These are phyloP conservation scores for Nomada ferruginata DNA, from an alignment of 2,888 invertebrate genomes.

Conservation along the genomic window DNA sequence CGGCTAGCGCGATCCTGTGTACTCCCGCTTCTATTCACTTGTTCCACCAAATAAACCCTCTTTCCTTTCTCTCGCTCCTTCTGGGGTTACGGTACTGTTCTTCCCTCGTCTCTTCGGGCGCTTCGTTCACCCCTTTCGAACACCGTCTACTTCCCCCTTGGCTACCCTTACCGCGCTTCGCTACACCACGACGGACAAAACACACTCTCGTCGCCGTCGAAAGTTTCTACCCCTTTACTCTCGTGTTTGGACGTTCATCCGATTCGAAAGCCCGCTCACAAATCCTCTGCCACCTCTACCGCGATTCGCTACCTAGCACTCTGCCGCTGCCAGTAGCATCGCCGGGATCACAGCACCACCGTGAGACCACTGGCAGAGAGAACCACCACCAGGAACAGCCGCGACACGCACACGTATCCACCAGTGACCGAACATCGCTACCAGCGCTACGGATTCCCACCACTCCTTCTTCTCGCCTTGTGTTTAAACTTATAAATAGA, in stretches of 20 bases:
- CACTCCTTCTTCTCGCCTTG: constrained; percentile 63
- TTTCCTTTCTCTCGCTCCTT: background rate
- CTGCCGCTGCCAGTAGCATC: constrained; percentile 22
- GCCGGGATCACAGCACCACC: constrained; percentile 25
- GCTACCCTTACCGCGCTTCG: too few species aligned
- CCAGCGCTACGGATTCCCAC: constrained; percentile 50
- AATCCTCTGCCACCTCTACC: constrained; percentile 1
- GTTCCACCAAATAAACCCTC: constrained; percentile 3
- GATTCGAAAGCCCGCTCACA: background rate
- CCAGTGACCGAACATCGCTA: constrained; percentile 43
- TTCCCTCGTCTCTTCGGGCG: too few species aligned
- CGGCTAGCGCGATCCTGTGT: constrained; percentile 42
- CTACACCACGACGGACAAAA: too few species aligned
- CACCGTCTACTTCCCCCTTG: background rate
- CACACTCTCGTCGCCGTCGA: too few species aligned
- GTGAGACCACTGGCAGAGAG: constrained; percentile 33
- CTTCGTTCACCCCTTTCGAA: too few species aligned
- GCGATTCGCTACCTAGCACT: constrained; percentile 30
- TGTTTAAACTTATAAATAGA: constrained; percentile 79
- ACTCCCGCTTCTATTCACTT: constrained; percentile 6
- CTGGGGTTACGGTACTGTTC: too few species aligned
- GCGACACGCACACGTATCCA: constrained; percentile 55
- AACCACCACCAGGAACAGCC: constrained; percentile 44
- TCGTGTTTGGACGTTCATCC: background rate
- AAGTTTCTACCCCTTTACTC: too few species aligned